Percentiles rank a stretch among this genome's conserved stretches.
phyloP scores from a whole-genome alignment of 2,797 vertebrate species.

The Myripristis jacobus region DNA sequence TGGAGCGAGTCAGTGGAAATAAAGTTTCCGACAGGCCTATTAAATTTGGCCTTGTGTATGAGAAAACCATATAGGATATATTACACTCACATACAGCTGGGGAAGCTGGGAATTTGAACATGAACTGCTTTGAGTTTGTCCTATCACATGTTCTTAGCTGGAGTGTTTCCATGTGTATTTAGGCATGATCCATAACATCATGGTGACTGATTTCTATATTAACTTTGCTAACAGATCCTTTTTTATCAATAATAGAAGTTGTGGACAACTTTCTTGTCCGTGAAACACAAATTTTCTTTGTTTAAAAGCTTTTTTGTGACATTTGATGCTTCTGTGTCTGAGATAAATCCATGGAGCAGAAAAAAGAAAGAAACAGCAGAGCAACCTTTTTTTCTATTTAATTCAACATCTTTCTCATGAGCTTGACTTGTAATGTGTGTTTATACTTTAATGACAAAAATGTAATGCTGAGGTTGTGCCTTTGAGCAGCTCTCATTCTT shows the following conservation, averaged over 20 bases:
- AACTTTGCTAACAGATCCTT: neutral
- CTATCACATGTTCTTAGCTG: neutral
- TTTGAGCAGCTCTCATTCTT: neutral
- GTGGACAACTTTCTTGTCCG: neutral
- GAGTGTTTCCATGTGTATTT: neutral
- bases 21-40: neutral
- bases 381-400: neutral
- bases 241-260: neutral
- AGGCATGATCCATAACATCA: neutral
- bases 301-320: too few relatives aligned
- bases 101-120: neutral
- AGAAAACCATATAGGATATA: too few relatives aligned
- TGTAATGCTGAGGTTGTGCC: neutral
- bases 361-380: too few relatives aligned
- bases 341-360: too few relatives aligned
- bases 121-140: neutral
- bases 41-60: too few relatives aligned
- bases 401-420: neutral
- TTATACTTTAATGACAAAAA: slow-evolving; percentile 5
- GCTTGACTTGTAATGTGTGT: neutral
- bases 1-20: neutral
- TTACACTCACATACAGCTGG: too few relatives aligned
- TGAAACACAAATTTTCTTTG: too few relatives aligned
- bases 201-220: neutral
- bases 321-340: too few relatives aligned